These are phyloP conservation scores for Drosophila paucipuncta DNA, from an alignment of 2,888 invertebrate genomes.

Conservation along the genomic window DNA sequence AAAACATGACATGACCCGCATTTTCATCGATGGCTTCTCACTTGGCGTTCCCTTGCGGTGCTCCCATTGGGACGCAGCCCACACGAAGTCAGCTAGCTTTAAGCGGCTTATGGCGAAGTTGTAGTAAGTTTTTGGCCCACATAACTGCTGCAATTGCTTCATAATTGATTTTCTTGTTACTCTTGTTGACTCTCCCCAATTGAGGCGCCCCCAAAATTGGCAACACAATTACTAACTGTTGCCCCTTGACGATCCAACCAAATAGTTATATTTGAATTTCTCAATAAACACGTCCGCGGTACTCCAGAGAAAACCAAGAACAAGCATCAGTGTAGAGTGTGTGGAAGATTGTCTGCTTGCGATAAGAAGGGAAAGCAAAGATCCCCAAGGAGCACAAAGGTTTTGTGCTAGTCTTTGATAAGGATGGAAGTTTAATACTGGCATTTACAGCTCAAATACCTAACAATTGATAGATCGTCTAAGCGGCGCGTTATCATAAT, in stretches of 20 bases:
- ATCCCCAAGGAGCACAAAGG: not conserved
- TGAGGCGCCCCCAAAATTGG: not conserved
- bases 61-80: not conserved
- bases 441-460: not conserved
- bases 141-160: conserved; percentile 14
- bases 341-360: not conserved
- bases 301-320: not conserved
- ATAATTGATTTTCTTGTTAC: conserved; percentile 33
- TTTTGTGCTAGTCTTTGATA: not conserved
- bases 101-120: conserved; percentile 51
- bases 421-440: not conserved
- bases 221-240: conserved; percentile 6
- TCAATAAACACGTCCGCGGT: not conserved
- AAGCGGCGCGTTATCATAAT: not conserved
- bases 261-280: not conserved
- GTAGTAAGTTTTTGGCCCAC: conserved; percentile 14
- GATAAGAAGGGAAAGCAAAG: not conserved
- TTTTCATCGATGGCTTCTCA: conserved; percentile 54
- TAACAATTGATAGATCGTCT: not conserved
- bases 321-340: not conserved
- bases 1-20: conserved; percentile 59
- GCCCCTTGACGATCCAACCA: not conserved
- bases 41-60: not conserved
- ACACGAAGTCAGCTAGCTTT: conserved; percentile 22
- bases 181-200: not conserved